These are phyloP conservation scores for Amblyjoppa proteus DNA, from an alignment of 2,888 invertebrate genomes.

Conservation along the genomic window DNA sequence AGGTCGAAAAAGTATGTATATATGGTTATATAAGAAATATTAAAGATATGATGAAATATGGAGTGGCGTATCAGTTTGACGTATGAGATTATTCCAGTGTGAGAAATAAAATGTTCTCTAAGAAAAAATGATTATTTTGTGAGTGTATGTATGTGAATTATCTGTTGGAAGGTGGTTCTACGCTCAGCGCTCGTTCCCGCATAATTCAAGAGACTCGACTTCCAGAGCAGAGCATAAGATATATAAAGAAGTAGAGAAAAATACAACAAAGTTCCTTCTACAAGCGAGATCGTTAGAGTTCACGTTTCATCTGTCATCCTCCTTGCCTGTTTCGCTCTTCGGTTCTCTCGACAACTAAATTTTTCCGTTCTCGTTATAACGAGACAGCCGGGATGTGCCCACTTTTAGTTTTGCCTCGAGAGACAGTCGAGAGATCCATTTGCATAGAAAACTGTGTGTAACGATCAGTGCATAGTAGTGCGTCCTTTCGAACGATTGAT, in stretches of 20 bases:
- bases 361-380: conserved; percentile 52
- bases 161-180: background rate
- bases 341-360: conserved; percentile 40
- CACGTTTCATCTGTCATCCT: conserved; percentile 35
- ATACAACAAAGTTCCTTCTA: conserved; percentile 29
- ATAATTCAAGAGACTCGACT: conserved; percentile 25
- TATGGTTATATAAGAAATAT: background rate
- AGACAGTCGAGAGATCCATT: conserved; percentile 49
- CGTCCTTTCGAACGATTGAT: background rate
- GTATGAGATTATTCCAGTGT: background rate
- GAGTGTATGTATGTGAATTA: background rate
- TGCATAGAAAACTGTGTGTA: background rate
- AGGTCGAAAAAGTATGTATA: background rate
- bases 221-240: conserved; percentile 28
- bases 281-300: conserved; percentile 64
- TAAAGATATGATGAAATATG: conserved; percentile 4
- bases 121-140: background rate
- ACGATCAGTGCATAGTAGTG: background rate
- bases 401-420: conserved; percentile 22
- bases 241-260: conserved; percentile 3
- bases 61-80: background rate
- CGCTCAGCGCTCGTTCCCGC: background rate
- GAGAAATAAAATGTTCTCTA: background rate
- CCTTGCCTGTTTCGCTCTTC: conserved; percentile 19
- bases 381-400: conserved; percentile 32